Evolutionary conservation across 2,888 invertebrate genomes (phyloP).

Genomic region (Phasia obesa): DNA sequence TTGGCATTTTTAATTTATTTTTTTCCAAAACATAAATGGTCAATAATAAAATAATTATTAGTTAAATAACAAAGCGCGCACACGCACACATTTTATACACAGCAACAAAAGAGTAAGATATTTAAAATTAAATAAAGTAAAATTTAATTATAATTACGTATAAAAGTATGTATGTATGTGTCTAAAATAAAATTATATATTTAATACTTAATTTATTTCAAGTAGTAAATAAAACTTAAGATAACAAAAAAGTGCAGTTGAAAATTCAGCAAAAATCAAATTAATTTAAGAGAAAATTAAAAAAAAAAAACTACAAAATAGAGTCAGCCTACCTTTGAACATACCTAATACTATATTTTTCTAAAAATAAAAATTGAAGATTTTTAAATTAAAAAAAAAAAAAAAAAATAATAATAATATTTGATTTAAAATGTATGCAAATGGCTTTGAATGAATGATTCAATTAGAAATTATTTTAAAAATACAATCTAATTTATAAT

Average conservation of each 20-base stretch:
- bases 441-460: background rate
- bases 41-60: conserved; percentile 28
- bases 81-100: conserved; percentile 37
- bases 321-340: conserved; percentile 43
- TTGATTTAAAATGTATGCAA: conserved; percentile 8
- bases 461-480: background rate
- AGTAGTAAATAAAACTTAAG: conserved; percentile 30
- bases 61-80: conserved; percentile 12
- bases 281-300: conserved; percentile 10
- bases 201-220: conserved; percentile 45
- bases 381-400: no score
- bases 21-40: background rate
- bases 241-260: conserved; percentile 24
- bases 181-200: conserved; percentile 14
- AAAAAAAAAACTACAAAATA: conserved; percentile 15
- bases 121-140: conserved; percentile 35
- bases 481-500: background rate
- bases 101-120: conserved; percentile 57
- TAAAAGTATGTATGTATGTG: conserved; percentile 15
- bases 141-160: background rate
- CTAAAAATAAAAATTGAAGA: conserved; percentile 36
- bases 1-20: background rate
- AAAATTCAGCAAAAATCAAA: conserved; percentile 11
- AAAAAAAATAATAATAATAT: no score
- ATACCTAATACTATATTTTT: conserved; percentile 53